Evolutionary conservation across 2,113 vertebrate species (phyloP), one percentile per base, ranked within the genome.

Genomic region (Pseudonaja textilis): DNA sequence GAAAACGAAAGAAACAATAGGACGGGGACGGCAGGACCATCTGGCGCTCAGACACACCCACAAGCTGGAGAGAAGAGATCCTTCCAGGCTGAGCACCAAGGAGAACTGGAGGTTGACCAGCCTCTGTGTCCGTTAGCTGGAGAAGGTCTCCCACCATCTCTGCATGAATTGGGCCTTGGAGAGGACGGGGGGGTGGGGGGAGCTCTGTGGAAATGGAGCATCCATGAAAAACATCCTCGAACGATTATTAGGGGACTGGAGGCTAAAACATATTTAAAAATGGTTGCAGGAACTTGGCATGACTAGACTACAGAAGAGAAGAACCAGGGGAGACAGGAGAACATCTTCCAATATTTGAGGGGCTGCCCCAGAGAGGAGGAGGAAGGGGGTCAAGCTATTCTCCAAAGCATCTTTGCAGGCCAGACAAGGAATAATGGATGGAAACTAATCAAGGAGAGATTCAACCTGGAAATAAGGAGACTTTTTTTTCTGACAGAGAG

Each of bases 261-360:
- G 55, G 18, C 55, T 20, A 56, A 56, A 56, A 56, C 18, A 56
- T 56, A 20, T 1, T 0, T 0, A 20, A 1, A 18, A 56, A 20
- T 3, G 54, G 54, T 18, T 4, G 54, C 16, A 4, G 54, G 55
- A 56, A 56, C 1, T 56, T 18, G 4, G 55, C 5, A 4, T 5
- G 55, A 5, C 18, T 56, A 5, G 1, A 5, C 5, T 56, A 20
- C 0, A 1, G 55, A 56, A 56, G 0, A 56, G 4, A 20, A 56
- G 55, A 5, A 56, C 5, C 3, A 20, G 16, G 55, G 55, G 55
- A 1, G 55, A 20, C 55, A 56, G 16, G 55, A 20, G 18, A 56
- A 5, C 55, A 5, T 20, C 16, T 56, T 56, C 55, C 55, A 20
- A 5, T 56, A 56, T 56, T 56, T 5, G 55, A 20, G 55, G 4